These are phyloP conservation scores for Telmatochromis brachygnathus DNA, from an alignment of 2,113 vertebrate species.

Conservation along the genomic window DNA sequence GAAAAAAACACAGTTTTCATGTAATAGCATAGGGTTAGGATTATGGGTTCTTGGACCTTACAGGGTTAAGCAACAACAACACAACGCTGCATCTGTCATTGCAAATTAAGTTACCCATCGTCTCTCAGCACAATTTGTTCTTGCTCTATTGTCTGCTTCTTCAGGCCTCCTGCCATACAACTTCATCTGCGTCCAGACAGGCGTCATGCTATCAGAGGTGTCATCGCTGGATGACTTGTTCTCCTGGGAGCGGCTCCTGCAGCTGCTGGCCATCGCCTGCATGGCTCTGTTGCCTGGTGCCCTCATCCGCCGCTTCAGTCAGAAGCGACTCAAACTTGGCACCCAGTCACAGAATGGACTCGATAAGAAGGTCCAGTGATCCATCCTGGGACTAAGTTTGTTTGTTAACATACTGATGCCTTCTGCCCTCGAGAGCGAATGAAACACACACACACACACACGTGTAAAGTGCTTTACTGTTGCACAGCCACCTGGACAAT, in stretches of 20 bases:
- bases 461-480: neutral
- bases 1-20: neutral
- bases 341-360: conserved; percentile 27
- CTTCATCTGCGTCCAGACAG: conserved; percentile 96
- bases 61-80: neutral
- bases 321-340: conserved; percentile 67
- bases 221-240: conserved; percentile 89
- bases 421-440: neutral
- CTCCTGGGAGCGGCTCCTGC: conserved; percentile 82
- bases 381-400: neutral
- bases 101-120: neutral
- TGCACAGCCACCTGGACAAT: neutral
- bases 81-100: neutral
- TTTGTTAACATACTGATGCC: neutral
- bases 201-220: conserved; percentile 88
- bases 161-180: conserved; percentile 92
- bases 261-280: conserved; percentile 85
- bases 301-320: conserved; percentile 81
- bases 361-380: conserved; percentile 76
- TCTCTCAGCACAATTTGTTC: neutral
- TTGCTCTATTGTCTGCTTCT: neutral
- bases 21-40: neutral
- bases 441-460: neutral
- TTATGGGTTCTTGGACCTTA: neutral
- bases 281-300: conserved; percentile 83